These are phyloP conservation scores for Tupaia tana DNA, from an alignment of 2,113 vertebrate genomes.

Conservation along the genomic window DNA sequence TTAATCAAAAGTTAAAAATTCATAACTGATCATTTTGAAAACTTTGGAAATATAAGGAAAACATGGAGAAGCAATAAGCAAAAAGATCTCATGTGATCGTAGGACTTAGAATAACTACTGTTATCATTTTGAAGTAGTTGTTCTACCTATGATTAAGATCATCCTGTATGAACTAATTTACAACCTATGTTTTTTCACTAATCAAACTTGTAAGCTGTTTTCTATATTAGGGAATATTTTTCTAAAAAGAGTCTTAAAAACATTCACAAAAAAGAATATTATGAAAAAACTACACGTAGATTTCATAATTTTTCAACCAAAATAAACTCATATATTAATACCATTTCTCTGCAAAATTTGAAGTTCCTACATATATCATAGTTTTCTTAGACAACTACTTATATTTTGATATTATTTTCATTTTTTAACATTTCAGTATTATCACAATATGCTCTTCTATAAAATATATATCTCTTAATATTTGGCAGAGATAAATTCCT, in stretches of 20 bases:
- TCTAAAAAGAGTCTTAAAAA: background rate
- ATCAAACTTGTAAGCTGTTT: slow-evolving; percentile 14
- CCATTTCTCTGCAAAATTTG: too few species aligned
- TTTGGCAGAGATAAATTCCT: slow-evolving; percentile 5
- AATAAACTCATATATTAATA: too few species aligned
- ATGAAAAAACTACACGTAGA: too few species aligned
- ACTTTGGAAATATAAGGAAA: background rate
- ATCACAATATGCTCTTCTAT: background rate
- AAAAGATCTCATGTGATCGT: background rate
- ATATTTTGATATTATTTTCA: slow-evolving; percentile 37
- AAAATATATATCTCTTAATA: background rate
- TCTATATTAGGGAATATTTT: background rate
- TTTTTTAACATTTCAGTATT: slow-evolving; percentile 39
- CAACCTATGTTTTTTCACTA: background rate
- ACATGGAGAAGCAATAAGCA: background rate
- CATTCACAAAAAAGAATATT: too few species aligned
- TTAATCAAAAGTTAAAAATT: background rate
- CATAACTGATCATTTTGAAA: background rate
- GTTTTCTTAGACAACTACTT: slow-evolving; percentile 8
- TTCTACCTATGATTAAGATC: slow-evolving; percentile 25
- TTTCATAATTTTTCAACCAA: too few species aligned
- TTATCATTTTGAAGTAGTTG: background rate
- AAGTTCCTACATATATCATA: too few species aligned
- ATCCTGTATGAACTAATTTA: background rate
- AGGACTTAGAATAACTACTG: background rate